Conservation (phyloP, 92 coral and sea anemone species). For the Ricordea florida region DNA sequence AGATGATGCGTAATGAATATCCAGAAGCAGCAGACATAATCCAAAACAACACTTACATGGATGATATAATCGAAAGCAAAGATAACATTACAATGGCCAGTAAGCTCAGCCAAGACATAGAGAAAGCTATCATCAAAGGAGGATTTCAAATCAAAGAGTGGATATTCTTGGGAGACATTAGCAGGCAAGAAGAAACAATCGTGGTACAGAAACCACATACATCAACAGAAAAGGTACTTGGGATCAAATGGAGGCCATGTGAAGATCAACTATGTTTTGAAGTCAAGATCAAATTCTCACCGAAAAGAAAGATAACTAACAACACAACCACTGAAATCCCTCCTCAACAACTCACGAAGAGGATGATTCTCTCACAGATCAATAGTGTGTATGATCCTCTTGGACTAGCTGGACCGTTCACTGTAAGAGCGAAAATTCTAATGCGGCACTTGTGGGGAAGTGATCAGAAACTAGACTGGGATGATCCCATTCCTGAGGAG, state of each 20-base stretch:
- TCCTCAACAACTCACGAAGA: constrained; percentile 50
- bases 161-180: constrained; percentile 16
- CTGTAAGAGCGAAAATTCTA: constrained; percentile 67
- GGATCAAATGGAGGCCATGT: constrained; percentile 23
- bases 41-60: constrained; percentile 30
- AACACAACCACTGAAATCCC: constrained; percentile 1
- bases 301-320: constrained; percentile 15
- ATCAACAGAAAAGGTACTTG: constrained; percentile 56
- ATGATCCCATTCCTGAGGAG: constrained; percentile 52
- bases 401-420: constrained; percentile 65
- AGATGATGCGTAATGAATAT: too few species aligned
- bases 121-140: constrained; percentile 30
- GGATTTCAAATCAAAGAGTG: constrained; percentile 64
- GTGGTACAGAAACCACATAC: not conserved
- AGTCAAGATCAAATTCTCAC: constrained; percentile 49
- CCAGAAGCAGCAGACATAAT: too few species aligned
- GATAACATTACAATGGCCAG: not conserved
- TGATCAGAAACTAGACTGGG: constrained; percentile 43
- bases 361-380: constrained; percentile 64
- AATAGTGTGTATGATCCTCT: constrained; percentile 71
- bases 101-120: constrained; percentile 15
- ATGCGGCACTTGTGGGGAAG: constrained; percentile 58
- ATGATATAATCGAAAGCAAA: constrained; percentile 22
- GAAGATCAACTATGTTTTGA: constrained; percentile 43
- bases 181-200: constrained; percentile 22